phyloP scores from a whole-genome alignment of 2,888 invertebrate species.

The Limnephilus rhombicus region DNA sequence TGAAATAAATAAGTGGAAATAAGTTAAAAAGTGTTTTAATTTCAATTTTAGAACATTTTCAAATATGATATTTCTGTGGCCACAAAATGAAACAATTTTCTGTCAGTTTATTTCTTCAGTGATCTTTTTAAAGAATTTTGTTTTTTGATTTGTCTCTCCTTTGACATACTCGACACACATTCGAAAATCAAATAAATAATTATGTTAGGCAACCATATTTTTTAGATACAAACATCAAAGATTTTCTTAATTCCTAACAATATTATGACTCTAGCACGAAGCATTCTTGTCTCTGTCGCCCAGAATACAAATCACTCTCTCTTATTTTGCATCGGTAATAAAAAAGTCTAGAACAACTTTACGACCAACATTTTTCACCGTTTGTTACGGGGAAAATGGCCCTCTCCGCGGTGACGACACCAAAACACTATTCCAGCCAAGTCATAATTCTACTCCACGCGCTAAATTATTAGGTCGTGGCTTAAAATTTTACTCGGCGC shows the following conservation, averaged over 20 bases:
- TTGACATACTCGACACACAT: not conserved
- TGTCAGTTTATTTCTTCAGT: no score
- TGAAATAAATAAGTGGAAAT: no score
- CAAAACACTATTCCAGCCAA: not conserved
- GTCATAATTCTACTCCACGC: not conserved
- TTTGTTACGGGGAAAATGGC: not conserved
- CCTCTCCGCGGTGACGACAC: not conserved
- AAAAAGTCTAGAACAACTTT: slow-evolving; percentile 8
- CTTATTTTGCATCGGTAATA: slow-evolving; percentile 9
- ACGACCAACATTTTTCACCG: slow-evolving; percentile 3
- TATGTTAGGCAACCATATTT: not conserved
- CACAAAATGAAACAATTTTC: no score
- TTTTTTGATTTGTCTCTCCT: not conserved
- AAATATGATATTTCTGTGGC: no score
- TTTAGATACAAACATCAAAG: not conserved
- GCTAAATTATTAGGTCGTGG: not conserved
- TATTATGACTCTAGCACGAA: not conserved
- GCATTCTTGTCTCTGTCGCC: not conserved
- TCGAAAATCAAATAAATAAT: not conserved
- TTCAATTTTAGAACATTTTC: no score
- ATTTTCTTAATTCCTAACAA: not conserved
- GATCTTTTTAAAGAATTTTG: not conserved
- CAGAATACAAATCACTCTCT: not conserved
- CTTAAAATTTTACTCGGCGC: not conserved
- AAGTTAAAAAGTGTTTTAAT: no score